These are phyloP conservation scores for Loripinus fragilis DNA, from an alignment of 2,888 invertebrate genomes.

Conservation along the genomic window DNA sequence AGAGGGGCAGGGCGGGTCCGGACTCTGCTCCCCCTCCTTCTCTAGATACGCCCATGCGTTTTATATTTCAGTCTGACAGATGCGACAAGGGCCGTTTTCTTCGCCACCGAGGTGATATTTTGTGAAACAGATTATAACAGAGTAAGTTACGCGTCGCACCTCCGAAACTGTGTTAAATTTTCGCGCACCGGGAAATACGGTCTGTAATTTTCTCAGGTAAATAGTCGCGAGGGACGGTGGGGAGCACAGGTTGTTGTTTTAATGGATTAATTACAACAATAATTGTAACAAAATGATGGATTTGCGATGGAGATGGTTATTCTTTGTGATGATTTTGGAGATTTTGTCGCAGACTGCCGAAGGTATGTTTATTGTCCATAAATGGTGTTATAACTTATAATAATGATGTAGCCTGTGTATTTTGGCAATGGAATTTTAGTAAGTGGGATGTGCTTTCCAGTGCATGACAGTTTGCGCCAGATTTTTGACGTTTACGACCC, in stretches of 20 bases:
- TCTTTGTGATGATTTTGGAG: conserved; percentile 1
- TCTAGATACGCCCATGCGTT: too few relatives aligned
- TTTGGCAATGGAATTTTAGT: too few relatives aligned
- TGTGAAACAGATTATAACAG: conserved; percentile 6
- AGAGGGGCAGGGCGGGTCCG: too few relatives aligned
- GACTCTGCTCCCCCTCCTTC: too few relatives aligned
- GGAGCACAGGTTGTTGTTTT: conserved; percentile 13
- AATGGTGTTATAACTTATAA: too few relatives aligned
- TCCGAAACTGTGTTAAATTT: neutral
- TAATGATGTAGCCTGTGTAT: too few relatives aligned
- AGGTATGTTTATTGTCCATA: conserved; percentile 6
- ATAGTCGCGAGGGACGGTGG: conserved; percentile 8
- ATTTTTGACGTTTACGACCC: too few relatives aligned
- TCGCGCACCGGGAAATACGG: conserved; percentile 14
- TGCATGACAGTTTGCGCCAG: too few relatives aligned
- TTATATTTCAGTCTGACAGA: too few relatives aligned
- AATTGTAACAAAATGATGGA: conserved; percentile 13
- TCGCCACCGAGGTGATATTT: too few relatives aligned
- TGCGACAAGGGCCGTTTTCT: too few relatives aligned
- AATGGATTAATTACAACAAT: conserved; percentile 7
- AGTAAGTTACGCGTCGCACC: neutral
- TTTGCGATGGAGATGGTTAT: conserved; percentile 12
- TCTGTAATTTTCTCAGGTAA: conserved; percentile 6
- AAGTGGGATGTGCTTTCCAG: too few relatives aligned
- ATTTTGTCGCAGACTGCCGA: neutral